These are phyloP conservation scores for Timandra comae DNA, from an alignment of 2,888 invertebrate genomes.

Conservation along the genomic window DNA sequence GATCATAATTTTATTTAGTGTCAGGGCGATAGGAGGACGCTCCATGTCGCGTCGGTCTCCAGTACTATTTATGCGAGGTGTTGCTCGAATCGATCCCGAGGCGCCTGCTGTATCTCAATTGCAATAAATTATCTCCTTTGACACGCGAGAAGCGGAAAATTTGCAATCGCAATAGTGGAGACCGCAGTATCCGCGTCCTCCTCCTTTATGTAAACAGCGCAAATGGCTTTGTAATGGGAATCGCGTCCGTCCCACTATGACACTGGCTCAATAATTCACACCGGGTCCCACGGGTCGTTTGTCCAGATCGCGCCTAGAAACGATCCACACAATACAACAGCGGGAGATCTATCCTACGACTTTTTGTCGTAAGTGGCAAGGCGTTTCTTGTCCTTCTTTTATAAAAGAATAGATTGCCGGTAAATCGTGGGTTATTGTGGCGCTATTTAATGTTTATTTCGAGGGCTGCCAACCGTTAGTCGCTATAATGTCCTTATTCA, in stretches of 20 bases:
- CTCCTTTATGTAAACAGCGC: conserved; percentile 64
- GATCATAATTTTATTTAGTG: conserved; percentile 59
- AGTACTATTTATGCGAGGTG: conserved; percentile 59
- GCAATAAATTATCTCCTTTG: conserved; percentile 69
- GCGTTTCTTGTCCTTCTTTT: conserved; percentile 59
- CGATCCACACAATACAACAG: conserved; percentile 61
- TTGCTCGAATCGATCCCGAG: conserved; percentile 42
- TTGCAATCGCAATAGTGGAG: conserved; percentile 56
- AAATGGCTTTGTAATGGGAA: conserved; percentile 68
- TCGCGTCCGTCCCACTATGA: conserved; percentile 56
- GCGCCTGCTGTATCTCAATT: conserved; percentile 64
- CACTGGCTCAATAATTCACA: conserved; percentile 64
- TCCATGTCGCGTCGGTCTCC: conserved; percentile 36
- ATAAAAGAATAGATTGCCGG: conserved; percentile 74
- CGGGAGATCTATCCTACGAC: conserved; percentile 66
- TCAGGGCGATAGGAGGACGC: conserved; percentile 49
- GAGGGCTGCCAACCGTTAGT: conserved; percentile 50
- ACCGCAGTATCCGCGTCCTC: conserved; percentile 44
- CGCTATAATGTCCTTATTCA: conserved; percentile 59
- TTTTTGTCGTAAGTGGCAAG: conserved; percentile 72
- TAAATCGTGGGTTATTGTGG: conserved; percentile 71
- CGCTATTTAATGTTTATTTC: conserved; percentile 63
- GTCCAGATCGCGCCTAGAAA: conserved; percentile 63
- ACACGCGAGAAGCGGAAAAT: conserved; percentile 67
- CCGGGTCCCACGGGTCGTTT: conserved; percentile 63